Evolutionary conservation across 2,113 vertebrate species (phyloP), one percentile per base, ranked within the genome.

Genomic region (Paratilapia polleni): DNA sequence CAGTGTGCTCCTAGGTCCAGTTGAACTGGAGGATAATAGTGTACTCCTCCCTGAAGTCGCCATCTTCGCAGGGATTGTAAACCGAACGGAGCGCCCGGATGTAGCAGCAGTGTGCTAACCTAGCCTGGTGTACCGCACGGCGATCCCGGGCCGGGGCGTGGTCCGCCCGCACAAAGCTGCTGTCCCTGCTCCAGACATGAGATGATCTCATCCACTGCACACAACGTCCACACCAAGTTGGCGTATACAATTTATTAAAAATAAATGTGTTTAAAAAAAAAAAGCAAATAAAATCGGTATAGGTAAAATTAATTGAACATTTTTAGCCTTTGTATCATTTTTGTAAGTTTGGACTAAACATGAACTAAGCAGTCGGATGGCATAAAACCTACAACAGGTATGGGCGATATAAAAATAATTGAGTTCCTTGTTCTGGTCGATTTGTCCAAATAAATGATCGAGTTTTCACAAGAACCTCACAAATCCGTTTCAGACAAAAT

Each of bases 41-140:
- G 94, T 93, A 91, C 89, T 95, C 94, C 95, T 96, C 93, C 95
- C 95, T 89, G 95, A 86, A 88, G 95, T 94, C 95, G 96, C 96
- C 96, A 96, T 96, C 94, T 96, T 96, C 95, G 84, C 94, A 94
- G 91, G 85, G 94, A 89, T 94, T 87, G 91, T 93, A 88, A 93
- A 95, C 91, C 86, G 68, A 90, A 88, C 84, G 58, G 70, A 92
- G 81, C 79, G 91, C 95, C 94, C 96, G 96, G 96, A 96, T 96
- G 96, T 95, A 87, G 89, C 88, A 61, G 85, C 64, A 49, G 87
- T 4, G 83, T 8, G 84, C 85, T 94, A 91, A 77, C 78, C 76
- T 73, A 88, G 82, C 81, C 73, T 76, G 79, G 26, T 61, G 75
- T 14, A 34, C 52, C 26, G 84, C 87, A 78, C 87, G 22, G 85